Base-by-base conservation (phyloP, 2,113 vertebrate species). In the Siniperca chuatsi region DNA sequence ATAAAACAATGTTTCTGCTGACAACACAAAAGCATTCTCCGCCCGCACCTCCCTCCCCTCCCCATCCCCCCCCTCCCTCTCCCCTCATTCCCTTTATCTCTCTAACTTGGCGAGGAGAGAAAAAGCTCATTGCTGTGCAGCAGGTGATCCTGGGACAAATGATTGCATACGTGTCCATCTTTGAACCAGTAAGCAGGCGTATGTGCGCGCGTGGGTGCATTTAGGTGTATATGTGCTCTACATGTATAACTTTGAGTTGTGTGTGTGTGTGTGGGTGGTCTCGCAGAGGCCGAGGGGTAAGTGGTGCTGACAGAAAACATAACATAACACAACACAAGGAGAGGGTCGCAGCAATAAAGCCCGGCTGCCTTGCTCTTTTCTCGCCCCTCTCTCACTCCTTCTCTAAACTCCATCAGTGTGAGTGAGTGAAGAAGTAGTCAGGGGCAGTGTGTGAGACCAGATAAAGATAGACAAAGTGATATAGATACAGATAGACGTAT, bases 1-100 rank as follows among this genome's bases (percentile, higher is more conserved):
- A 91, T 94, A 93, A 94, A 94, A 91, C 89, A 93, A 86, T 89
- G 76, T 92, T 93, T 93, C 85, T 92, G 91, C 92, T 95, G 92
- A 94, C 92, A 93, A 84, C 76, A 92, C 79, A 92, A 83, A 91
- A 91, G 50, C 64, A 74, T 85, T 91, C 78, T 82, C 80, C 4
- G 18, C 79, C 83, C 4, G 25, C 73, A 35, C 83, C 82, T 48
- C 54, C n/a, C 20, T 21, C 46, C 13, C 15, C 65, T 25, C 29
- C 3, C 10, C 33, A 67, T 62, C 20, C 40, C 20, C 37, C 4
- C 55, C 33, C 33, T 23, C n/a, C 40, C 48, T 40, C 68, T n/a
- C 54, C 65, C 52, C n/a, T 62, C 76, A 7, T 58, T 48, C 46
- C 42, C 69, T 84, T 79, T 75, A 68, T 86, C 62, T 82, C 76